A percentile compares a stretch with the other conserved stretches of the same genome.
phyloP scores from a whole-genome alignment of 2,113 vertebrate genomes.

The Antidorcas marsupialis region DNA sequence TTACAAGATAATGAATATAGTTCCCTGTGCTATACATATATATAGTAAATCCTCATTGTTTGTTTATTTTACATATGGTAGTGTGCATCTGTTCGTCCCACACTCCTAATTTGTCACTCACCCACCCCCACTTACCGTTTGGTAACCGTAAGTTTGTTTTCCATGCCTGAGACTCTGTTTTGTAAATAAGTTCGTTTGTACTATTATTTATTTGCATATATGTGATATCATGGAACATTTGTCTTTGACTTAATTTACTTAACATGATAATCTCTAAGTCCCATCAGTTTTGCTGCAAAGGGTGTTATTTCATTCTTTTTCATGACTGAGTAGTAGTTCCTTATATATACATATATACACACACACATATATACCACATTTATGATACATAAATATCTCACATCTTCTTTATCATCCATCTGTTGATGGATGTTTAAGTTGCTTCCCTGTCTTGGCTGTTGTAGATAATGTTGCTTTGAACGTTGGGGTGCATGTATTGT shows the following conservation, averaged over 20 bases:
- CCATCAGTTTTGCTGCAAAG: neutral
- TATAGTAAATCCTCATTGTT: neutral
- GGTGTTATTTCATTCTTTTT: neutral
- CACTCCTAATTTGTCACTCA: neutral
- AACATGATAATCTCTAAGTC: neutral
- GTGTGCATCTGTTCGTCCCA: neutral
- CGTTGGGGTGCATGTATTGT: neutral
- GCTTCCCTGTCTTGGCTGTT: neutral
- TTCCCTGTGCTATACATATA: neutral
- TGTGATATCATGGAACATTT: neutral
- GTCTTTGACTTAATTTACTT: neutral
- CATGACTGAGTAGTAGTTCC: neutral
- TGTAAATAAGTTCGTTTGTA: neutral
- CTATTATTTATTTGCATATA: neutral
- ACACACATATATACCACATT: neutral
- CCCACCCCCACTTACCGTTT: neutral
- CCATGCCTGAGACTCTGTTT: neutral
- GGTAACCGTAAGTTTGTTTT: neutral
- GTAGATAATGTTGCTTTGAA: neutral
- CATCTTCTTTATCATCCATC: neutral
- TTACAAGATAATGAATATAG: neutral
- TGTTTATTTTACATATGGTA: neutral
- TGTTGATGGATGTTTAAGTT: neutral
- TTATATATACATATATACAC: neutral
- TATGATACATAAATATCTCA: neutral